phyloP scores from a whole-genome alignment of 1,140 invertebrate genomes.

The Zaprionus lachaisei region DNA sequence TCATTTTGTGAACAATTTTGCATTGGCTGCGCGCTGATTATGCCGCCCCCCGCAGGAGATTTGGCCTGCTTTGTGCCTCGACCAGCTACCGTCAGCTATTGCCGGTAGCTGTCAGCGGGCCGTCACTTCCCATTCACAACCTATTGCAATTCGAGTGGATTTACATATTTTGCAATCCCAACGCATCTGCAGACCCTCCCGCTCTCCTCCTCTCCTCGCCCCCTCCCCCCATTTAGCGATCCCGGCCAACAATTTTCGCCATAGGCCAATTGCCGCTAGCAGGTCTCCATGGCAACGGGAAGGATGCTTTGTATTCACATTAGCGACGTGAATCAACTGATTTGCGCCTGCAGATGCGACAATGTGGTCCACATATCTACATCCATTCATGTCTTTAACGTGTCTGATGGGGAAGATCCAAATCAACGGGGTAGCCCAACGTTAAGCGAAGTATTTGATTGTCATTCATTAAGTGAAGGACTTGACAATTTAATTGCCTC shows the following conservation, averaged over 20 bases:
- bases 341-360: constrained; percentile 6
- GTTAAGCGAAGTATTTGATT: too few relatives aligned
- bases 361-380: neutral
- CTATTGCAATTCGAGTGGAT: constrained; percentile 29
- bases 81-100: constrained; percentile 17
- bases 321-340: neutral
- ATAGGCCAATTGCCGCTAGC: constrained; percentile 4
- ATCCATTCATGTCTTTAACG: neutral
- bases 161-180: constrained; percentile 39
- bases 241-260: constrained; percentile 13
- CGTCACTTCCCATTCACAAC: constrained; percentile 8
- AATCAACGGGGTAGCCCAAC: neutral
- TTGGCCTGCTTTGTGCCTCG: constrained; percentile 10
- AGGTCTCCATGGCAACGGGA: neutral
- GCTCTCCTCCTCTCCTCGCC: neutral
- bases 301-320: constrained; percentile 6
- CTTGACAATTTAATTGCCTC: too few relatives aligned
- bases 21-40: constrained; percentile 77
- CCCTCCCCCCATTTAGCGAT: constrained; percentile 4
- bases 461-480: too few relatives aligned
- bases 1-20: constrained; percentile 77
- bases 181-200: neutral
- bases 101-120: constrained; percentile 31
- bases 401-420: neutral
- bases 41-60: constrained; percentile 40